Evolutionary conservation across 1,140 invertebrate species (phyloP), one percentile per base, ranked within the genome.

Genomic region (Musca vetustissima): DNA sequence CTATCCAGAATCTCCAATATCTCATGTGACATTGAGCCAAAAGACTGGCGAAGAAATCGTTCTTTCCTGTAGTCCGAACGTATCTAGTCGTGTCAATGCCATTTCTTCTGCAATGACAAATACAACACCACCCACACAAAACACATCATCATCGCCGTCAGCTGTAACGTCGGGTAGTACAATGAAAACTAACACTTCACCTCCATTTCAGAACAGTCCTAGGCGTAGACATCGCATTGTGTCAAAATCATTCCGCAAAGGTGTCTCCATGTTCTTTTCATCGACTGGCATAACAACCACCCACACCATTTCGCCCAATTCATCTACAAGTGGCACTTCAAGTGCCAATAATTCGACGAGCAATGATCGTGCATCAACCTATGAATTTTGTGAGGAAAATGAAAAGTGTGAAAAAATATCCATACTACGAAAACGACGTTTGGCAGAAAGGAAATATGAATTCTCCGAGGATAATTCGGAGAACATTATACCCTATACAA

Each of bases 391-490:
- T 0, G 92, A 93, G 73, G 92, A 94, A 69, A 86, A 89, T 21
- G 91, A 93, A 71, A 91, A 91, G 65, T 92, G 89, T 75, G 92
- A 94, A 77, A 94, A 93, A 76, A 86, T 94, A 4, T 92, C 91
- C 72, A 90, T 89, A 53, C 93, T 92, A 78, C 86, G 92, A 6
- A 93, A 93, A 76, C 86, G 93, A 59, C 86, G 92, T 3, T 81
- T 95, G 32, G 94, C 94, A 0, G 93, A 96, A 75, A 96, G 95
- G 80, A 95, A 95, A 76, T 96, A 96, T 76, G 94, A 95, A 77
- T 94, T 95, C 74, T 92, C 91, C 4, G 93, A 94, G 68, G 92
- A 93, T 73, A 93, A 93, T 77, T 90, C 90, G 7, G 92, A 93
- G 78, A 93, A 93, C 80, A 93, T 93, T 69, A 89, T 93, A 72